Base-by-base conservation (phyloP, 2,797 vertebrate genomes). In the Malurus leucopterus region DNA sequence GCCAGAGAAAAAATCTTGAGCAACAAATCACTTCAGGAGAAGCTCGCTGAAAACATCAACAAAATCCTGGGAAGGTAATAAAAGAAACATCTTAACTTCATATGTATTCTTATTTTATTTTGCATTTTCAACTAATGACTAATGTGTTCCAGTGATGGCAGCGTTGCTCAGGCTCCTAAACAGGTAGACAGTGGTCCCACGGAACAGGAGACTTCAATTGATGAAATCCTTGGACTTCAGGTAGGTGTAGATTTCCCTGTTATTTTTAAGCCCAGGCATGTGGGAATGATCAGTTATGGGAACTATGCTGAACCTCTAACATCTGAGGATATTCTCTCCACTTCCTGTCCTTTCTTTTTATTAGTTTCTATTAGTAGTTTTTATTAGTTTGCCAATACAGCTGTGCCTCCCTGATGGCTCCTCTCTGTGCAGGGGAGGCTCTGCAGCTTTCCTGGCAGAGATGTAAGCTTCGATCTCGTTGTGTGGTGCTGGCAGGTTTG, bases 31-130 rank as follows among this genome's bases (percentile, higher is more conserved):
- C 97, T 99, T 92, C 99, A 99, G 95, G 99, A 99, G 96, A 99
- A 99, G 84, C 98, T 99, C 30, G 99, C 99, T 92, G 99, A 99
- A 97, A 99, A 99, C 94, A 99, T 99, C 89, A 99, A 99, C 97
- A 99, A 99, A 97, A 98, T 99, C 95, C 97, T 99, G 69, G 97
- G 98, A 76, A 99, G 98, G 99, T 99, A 97, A 97, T 84, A 53
- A 84, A 85, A 93, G 21, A 19, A 85, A 46, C 9, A 15, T 74
- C 18, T 77, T 6, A 71, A 64, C 20, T 61, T 87, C 3, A 2
- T 62, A 6, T 9, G 1, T 92, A 24, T 67, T 84, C 36, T 87
- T 84, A 23, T 1, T 64, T 79, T n/a, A 20, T 86, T 95, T 69
- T 72, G 46, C 87, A 41, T 84, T 85, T 57, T 90, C 16, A 74